Conservation (phyloP, 2,113 vertebrate genomes). For the Sinocyclocheilus grahami region DNA sequence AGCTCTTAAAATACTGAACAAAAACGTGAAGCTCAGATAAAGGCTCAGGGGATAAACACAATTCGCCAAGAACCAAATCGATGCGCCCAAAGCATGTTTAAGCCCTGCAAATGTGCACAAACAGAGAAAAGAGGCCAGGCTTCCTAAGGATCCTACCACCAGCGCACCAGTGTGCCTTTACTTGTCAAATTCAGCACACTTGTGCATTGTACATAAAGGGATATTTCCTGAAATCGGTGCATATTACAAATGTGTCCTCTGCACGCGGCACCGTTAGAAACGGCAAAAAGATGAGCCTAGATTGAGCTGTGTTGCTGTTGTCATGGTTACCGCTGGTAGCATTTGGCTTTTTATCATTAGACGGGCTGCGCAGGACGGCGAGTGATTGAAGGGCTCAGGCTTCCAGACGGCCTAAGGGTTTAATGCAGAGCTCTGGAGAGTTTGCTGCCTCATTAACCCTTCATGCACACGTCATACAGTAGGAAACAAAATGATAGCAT, state of each 20-base stretch:
- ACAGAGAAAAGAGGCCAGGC: slow-evolving; percentile 1
- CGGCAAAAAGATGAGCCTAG: slow-evolving; percentile 65
- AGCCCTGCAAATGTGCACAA: neutral
- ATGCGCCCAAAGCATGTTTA: slow-evolving; percentile 22
- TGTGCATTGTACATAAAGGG: neutral
- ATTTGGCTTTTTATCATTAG: slow-evolving; percentile 58
- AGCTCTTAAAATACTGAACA: slow-evolving; percentile 35
- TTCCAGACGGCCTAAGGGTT: slow-evolving; percentile 26
- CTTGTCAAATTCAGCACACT: neutral
- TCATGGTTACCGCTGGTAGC: slow-evolving; percentile 72
- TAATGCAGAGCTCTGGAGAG: neutral
- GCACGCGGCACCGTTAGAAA: slow-evolving; percentile 63
- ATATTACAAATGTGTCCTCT: slow-evolving; percentile 66
- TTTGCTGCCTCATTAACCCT: slow-evolving; percentile 4
- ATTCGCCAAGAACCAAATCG: neutral
- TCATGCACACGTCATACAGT: neutral
- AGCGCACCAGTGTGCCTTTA: neutral
- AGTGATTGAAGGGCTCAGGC: slow-evolving; percentile 61
- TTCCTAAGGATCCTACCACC: neutral
- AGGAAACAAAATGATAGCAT: neutral
- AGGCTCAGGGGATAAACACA: slow-evolving; percentile 1
- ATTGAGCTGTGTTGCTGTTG: slow-evolving; percentile 68
- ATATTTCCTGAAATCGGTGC: slow-evolving; percentile 5
- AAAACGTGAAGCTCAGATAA: slow-evolving; percentile 35
- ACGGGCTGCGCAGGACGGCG: slow-evolving; percentile 55